These are phyloP conservation scores for Eupleurogrammus muticus DNA, from an alignment of 2,797 vertebrate species.

Conservation along the genomic window DNA sequence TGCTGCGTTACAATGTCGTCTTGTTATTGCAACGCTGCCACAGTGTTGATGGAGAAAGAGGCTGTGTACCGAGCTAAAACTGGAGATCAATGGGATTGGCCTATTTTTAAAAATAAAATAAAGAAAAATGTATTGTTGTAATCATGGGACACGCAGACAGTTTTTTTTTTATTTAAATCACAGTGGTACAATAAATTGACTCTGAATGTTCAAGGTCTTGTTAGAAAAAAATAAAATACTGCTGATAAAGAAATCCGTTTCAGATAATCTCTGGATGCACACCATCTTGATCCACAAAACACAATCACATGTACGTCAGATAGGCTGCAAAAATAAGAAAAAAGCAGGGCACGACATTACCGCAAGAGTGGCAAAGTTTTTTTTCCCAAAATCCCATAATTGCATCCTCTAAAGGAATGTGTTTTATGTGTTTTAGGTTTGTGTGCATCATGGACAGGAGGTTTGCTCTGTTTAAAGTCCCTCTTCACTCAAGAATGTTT, in stretches of 20 bases:
- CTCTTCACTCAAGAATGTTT: no score
- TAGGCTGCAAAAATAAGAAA: neutral
- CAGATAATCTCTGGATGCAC: neutral
- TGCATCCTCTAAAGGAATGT: neutral
- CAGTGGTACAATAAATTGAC: neutral
- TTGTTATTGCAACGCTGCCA: constrained; percentile 51
- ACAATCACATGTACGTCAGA: neutral
- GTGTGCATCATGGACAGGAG: neutral
- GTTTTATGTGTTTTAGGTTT: neutral
- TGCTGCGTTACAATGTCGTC: constrained; percentile 51
- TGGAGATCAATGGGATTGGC: neutral
- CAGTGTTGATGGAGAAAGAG: constrained; percentile 53
- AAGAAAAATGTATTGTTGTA: neutral
- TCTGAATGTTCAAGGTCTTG: no score
- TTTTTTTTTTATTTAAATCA: neutral
- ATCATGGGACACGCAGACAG: neutral
- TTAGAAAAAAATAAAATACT: no score
- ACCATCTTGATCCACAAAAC: neutral
- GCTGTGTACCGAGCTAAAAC: constrained; percentile 26
- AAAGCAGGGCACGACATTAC: neutral
- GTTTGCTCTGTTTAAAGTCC: neutral
- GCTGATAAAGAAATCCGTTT: neutral
- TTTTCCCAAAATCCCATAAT: neutral
- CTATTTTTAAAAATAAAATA: neutral
- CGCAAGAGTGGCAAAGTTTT: no score